Base-by-base conservation (phyloP, 2,113 vertebrate species). In the Gallinago undulata region DNA sequence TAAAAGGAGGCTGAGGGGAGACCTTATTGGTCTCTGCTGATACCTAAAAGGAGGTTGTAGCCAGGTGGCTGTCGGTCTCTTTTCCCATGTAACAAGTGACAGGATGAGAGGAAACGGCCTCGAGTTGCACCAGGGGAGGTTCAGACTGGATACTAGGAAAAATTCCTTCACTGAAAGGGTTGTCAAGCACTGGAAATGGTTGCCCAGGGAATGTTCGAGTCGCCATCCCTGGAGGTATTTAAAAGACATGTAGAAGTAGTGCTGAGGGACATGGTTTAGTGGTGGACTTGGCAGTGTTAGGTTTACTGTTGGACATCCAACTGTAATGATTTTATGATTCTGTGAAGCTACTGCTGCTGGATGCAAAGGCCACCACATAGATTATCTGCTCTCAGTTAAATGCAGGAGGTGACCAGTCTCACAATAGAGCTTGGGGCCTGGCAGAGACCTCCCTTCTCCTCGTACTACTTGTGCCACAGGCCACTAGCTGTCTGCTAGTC, bases 331-430 rank as follows among this genome's bases (percentile, higher is more conserved):
- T 37, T 33, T 57, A 8, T 57, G n/a, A 24, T 25, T 60, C 60
- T 63, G 28, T 63, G 62, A 64, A 60, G 17, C 31, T 31, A 5
- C 53, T 0, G 3, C n/a, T 1, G 0, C 28, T 25, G 33, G 27
- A 35, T 53, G 50, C 43, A 25, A 9, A 56, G 53, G 35, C 35
- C 9, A 3, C 22, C 13, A 3, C 0, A 0, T 3, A 15, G 35
- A 10, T 35, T 30, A 22, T 8, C 51, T 41, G n/a, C 11, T 53
- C 43, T 57, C 1, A 2, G 18, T 35, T n/a, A 27, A 57, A 35
- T 0, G 4, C 11, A 5, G 27, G 33, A 39, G 53, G 19, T 1
- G 0, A 19, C 37, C 7, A 10, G 4, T 15, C 33, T 21, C 13
- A 8, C n/a, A 30, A 25, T 6, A 53, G 16, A 39, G 11, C 43